Evolutionary conservation across 30 jellyfish, hydroid and myxozoan species (phyloP), one percentile per base, ranked within the genome.

Genomic region (Morbakka virulenta): DNA sequence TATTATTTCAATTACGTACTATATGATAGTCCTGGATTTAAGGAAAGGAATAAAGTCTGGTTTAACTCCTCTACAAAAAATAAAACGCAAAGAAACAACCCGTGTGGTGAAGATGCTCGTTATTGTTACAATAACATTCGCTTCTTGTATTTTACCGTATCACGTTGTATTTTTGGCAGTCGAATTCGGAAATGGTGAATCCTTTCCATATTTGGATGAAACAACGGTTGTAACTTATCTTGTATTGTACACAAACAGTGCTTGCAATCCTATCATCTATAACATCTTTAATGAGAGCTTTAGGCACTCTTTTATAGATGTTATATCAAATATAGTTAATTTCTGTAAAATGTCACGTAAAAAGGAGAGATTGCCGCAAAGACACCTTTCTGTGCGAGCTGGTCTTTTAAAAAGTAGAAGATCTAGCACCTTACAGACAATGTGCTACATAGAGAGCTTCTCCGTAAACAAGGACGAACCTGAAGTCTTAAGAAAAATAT

Each of bases 191-290:
- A 68, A 63, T 34, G 80, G 76, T 64, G n/a, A 48, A 12, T 30
- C 79, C 2, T 84, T 70, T 28, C 80, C 85, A 4, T 77, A 92
- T 52, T 23, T 50, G n/a, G 41, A 61, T 9, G 94, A 76, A 21
- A 64, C 81, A 1, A 13, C 77, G 61, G 64, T 86, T 0, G 62
- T 68, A 51, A 80, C 92, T 2, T 92, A 64, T 51, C 62, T 85
- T 33, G 69, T 92, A 24, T 80, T 92, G 68, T 92, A 86, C 62
- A 79, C 91, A 29, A 92, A 85, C 79, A 74, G 95, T 9, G 93
- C 94, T 64, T 47, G 80, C 78, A 92, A 92, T 52, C 98, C 98
- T 26, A 74, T 92, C 22, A 86, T 92, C 6, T 92, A 92, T 82
- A 92, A 85, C 51, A 94, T 90, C 12, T 92, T 92, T 85, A 92